These are phyloP conservation scores for Entomobrya proxima DNA, from an alignment of 2,888 invertebrate species.

Conservation along the genomic window DNA sequence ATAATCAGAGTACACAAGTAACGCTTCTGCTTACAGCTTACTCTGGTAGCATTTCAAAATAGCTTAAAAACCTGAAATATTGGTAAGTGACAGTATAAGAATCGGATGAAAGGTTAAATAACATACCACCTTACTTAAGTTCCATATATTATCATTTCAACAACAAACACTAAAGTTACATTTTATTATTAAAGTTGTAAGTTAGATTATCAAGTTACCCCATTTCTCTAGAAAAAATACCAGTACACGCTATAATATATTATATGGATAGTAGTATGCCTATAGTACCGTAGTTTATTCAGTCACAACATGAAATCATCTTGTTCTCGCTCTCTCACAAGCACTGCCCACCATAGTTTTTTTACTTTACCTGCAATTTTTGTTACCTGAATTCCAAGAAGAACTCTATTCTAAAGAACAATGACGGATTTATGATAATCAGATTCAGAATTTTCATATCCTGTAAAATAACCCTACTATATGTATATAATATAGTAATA, in stretches of 20 bases:
- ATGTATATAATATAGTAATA: too few relatives aligned
- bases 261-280: slow-evolving; percentile 32
- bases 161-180: slow-evolving; percentile 59
- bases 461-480: too few relatives aligned
- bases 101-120: too few relatives aligned
- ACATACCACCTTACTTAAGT: slow-evolving; percentile 43
- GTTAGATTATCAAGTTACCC: background rate
- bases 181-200: background rate
- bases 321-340: slow-evolving; percentile 15
- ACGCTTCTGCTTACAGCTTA: too few relatives aligned
- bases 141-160: too few relatives aligned
- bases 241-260: slow-evolving; percentile 32
- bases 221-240: slow-evolving; percentile 55
- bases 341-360: background rate
- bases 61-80: too few relatives aligned
- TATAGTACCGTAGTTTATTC: too few relatives aligned
- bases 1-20: background rate
- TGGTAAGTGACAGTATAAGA: too few relatives aligned
- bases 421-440: too few relatives aligned
- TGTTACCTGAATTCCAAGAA: too few relatives aligned
- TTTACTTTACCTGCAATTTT: slow-evolving; percentile 17
- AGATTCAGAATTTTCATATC: too few relatives aligned
- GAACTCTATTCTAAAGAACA: slow-evolving; percentile 15
- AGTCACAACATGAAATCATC: slow-evolving; percentile 57
- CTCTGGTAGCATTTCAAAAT: background rate